Evolutionary conservation across 2,113 vertebrate genomes (phyloP).

Genomic region (Cinclus mexicanus): DNA sequence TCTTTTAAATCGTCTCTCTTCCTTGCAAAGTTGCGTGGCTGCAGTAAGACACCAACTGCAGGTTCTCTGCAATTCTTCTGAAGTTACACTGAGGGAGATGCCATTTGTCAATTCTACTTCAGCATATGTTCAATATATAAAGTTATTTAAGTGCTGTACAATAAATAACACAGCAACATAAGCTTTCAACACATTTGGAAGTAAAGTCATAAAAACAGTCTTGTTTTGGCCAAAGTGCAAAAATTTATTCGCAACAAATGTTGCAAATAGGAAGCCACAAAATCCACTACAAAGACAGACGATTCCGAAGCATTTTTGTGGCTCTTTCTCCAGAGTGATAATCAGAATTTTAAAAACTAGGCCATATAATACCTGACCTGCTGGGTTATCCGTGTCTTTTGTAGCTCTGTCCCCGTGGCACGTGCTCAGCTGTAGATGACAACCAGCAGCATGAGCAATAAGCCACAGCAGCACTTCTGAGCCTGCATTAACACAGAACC

Average conservation of each 20-base stretch:
- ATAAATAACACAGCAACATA: not conserved
- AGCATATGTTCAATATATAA: not conserved
- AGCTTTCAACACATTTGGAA: constrained; percentile 40
- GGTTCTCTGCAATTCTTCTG: not conserved
- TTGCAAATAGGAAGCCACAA: not conserved
- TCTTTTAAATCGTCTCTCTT: rapidly evolving
- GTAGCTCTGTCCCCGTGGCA: not conserved
- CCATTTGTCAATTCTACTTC: not conserved
- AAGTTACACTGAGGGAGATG: not conserved
- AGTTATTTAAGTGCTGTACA: not conserved
- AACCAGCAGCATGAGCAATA: not conserved
- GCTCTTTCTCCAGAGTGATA: not conserved
- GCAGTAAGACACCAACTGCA: not conserved
- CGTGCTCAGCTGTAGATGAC: rapidly evolving
- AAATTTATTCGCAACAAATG: not conserved
- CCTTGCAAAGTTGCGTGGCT: rapidly evolving
- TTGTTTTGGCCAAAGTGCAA: constrained; percentile 17
- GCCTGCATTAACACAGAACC: not conserved
- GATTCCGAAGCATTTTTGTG: not conserved
- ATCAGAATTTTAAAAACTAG: not conserved
- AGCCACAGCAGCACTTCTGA: not conserved
- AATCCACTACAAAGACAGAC: not conserved
- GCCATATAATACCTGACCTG: not conserved
- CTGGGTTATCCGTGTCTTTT: not conserved
- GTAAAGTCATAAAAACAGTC: not conserved